Evolutionary conservation across 2,113 vertebrate genomes (phyloP).

Genomic region (Rallus limicola): DNA sequence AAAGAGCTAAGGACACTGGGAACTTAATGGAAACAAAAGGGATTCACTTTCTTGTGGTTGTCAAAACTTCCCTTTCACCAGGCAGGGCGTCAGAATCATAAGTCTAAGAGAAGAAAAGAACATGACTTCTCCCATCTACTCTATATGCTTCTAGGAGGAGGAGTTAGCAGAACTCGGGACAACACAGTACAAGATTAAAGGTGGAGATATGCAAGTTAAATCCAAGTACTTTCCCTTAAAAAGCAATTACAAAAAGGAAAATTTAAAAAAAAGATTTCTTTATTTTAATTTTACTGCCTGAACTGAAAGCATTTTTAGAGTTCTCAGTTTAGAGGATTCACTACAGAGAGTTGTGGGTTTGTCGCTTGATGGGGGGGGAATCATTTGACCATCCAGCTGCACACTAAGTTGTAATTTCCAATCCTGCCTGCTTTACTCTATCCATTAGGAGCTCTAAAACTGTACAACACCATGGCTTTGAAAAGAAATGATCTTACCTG

Average conservation of each 20-base stretch:
- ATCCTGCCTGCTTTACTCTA: not conserved
- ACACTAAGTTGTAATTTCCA: not conserved
- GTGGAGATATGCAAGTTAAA: not conserved
- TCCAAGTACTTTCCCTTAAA: not conserved
- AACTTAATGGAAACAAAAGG: not conserved
- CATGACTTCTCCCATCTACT: not conserved
- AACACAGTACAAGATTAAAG: not conserved
- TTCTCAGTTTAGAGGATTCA: not conserved
- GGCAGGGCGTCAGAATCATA: not conserved
- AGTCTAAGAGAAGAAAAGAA: not conserved
- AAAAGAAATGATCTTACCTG: not conserved
- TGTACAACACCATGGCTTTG: not conserved
- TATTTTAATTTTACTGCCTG: not conserved
- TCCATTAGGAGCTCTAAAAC: not conserved
- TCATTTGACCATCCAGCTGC: not conserved
- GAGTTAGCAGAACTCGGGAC: not conserved
- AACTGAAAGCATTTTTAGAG: not conserved
- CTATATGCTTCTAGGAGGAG: not conserved
- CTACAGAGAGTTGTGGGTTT: not conserved
- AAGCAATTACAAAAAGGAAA: not conserved
- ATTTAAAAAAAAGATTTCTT: not conserved
- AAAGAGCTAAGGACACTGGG: not conserved
- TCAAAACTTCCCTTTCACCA: not conserved
- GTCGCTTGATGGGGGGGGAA: not conserved
- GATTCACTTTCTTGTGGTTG: too few relatives aligned